Evolutionary conservation across 2,113 vertebrate genomes (phyloP).

Genomic region (Apteryx mantelli): DNA sequence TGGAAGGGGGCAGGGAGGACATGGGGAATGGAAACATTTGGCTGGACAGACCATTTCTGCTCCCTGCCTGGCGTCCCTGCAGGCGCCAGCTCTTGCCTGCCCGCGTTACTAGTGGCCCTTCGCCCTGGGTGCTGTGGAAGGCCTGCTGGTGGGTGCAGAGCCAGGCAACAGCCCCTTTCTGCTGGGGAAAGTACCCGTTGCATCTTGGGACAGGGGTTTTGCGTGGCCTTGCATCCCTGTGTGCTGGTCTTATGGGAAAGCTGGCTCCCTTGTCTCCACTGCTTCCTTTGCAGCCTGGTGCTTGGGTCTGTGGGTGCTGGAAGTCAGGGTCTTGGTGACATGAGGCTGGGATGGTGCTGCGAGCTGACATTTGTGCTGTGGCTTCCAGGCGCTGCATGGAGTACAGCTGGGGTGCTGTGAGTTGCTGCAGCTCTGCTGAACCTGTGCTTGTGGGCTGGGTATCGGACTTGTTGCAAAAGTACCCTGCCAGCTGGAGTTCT

Average conservation of each 20-base stretch:
- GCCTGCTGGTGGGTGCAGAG: background rate
- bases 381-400: background rate
- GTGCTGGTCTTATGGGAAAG: background rate
- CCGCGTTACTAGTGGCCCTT: background rate
- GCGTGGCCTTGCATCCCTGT: background rate
- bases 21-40: slow-evolving; percentile 76
- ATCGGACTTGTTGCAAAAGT: background rate
- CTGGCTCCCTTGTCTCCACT: background rate
- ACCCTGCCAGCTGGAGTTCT: background rate
- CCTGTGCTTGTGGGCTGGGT: background rate
- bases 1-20: slow-evolving; percentile 75
- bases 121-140: background rate
- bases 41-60: slow-evolving; percentile 39
- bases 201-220: background rate
- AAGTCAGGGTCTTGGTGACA: background rate
- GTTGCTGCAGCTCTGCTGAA: background rate
- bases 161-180: background rate
- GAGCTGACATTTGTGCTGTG: background rate
- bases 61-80: slow-evolving; percentile 27
- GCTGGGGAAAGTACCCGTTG: background rate
- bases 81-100: background rate
- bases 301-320: rapidly evolving
- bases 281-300: background rate
- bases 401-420: rapidly evolving
- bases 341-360: background rate